phyloP scores from a whole-genome alignment of 2,113 vertebrate genomes.

The Lepus timidus region DNA sequence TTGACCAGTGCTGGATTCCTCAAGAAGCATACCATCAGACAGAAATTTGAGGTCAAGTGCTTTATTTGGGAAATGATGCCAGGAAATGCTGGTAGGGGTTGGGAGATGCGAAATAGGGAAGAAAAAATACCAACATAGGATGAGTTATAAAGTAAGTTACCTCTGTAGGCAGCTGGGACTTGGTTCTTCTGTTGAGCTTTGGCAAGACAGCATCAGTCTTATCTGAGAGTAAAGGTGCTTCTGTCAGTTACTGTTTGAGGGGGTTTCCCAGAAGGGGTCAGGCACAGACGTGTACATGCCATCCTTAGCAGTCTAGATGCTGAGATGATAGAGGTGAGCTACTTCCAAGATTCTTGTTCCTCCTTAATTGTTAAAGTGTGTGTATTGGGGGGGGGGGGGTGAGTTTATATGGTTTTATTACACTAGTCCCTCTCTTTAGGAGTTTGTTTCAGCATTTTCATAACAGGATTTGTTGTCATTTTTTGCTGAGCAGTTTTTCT shows the following conservation, averaged over 20 bases:
- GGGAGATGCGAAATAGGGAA: not conserved
- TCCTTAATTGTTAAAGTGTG: not conserved
- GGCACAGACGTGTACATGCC: not conserved
- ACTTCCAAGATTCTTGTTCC: not conserved
- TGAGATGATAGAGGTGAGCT: not conserved
- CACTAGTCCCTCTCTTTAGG: not conserved
- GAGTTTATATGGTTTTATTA: not conserved
- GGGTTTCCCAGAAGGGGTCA: not conserved
- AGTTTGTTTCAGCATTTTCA: not conserved
- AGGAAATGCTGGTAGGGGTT: not conserved
- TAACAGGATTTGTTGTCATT: not conserved
- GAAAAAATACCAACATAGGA: not conserved
- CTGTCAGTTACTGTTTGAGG: not conserved
- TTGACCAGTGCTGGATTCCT: conserved; percentile 13
- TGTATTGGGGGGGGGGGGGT: not conserved
- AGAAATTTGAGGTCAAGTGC: not conserved
- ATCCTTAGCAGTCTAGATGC: not conserved
- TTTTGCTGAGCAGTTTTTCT: not conserved
- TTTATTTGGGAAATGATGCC: conserved; percentile 33
- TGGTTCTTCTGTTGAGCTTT: not conserved
- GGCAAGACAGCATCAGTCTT: not conserved
- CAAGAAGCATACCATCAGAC: not conserved
- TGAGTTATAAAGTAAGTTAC: not conserved
- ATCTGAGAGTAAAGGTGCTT: not conserved
- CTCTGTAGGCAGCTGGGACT: not conserved